Percentiles rank a stretch among this genome's conserved stretches.
These are phyloP conservation scores for Coelogynopora nodosa DNA, from an alignment of 2,888 invertebrate species.

Conservation along the genomic window DNA sequence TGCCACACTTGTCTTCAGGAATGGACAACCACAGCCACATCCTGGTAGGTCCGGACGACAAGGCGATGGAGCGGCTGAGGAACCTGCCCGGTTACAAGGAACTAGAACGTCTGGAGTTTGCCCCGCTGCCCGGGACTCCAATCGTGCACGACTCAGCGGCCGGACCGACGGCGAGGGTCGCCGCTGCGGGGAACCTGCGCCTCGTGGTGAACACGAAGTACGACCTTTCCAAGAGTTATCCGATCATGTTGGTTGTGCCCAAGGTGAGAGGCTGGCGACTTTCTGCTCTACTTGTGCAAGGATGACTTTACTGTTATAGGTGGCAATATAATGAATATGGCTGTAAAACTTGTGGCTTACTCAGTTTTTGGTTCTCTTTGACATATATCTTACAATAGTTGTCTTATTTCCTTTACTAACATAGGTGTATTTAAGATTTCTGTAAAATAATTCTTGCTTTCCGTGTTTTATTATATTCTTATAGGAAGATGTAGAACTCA, in stretches of 20 bases:
- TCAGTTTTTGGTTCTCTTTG: too few species aligned
- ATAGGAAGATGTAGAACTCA: too few species aligned
- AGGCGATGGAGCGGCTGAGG: background rate
- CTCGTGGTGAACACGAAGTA: background rate
- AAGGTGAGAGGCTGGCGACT: too few species aligned
- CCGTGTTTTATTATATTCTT: too few species aligned
- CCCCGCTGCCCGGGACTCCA: background rate
- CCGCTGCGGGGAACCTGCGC: background rate
- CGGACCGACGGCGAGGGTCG: background rate
- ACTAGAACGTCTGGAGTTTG: background rate
- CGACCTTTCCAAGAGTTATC: background rate
- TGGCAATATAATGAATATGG: too few species aligned
- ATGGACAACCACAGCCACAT: background rate
- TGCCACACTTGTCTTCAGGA: background rate
- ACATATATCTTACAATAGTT: too few species aligned
- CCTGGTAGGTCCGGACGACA: background rate
- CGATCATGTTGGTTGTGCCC: background rate
- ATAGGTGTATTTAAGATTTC: too few species aligned
- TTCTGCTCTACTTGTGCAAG: too few species aligned
- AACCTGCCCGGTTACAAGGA: background rate
- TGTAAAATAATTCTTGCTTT: too few species aligned
- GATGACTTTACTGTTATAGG: too few species aligned
- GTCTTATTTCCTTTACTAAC: too few species aligned
- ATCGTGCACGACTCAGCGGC: background rate
- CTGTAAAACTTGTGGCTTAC: too few species aligned